phyloP scores from a whole-genome alignment of 2,113 vertebrate species.

The Chaetops frenatus region DNA sequence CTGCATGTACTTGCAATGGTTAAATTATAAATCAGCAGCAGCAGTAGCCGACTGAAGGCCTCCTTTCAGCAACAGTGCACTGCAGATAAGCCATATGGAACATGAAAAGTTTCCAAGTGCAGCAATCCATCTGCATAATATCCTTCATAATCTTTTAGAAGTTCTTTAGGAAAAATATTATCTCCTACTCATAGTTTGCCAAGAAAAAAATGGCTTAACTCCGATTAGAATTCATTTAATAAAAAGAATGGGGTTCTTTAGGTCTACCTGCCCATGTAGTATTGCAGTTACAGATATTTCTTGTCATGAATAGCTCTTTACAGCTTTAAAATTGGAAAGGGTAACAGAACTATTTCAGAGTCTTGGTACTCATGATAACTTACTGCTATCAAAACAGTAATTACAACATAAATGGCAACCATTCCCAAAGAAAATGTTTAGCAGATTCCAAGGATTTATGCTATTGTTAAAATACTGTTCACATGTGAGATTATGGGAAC shows the following conservation, averaged over 20 bases:
- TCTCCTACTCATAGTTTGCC: neutral
- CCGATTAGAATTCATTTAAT: neutral
- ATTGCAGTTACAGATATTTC: neutral
- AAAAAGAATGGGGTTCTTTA: neutral
- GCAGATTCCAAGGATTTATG: neutral
- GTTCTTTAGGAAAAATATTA: constrained; percentile 39
- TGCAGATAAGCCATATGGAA: constrained; percentile 62
- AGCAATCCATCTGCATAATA: constrained; percentile 51
- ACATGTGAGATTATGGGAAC: neutral
- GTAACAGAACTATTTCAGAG: neutral
- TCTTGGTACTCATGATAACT: neutral
- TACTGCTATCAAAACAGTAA: neutral
- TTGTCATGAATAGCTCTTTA: neutral
- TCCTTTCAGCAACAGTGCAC: constrained; percentile 38
- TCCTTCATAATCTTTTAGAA: constrained; percentile 35
- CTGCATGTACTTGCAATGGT: neutral
- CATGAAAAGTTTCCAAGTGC: constrained; percentile 47
- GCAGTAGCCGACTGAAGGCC: constrained; percentile 4
- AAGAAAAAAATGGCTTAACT: neutral
- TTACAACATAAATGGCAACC: neutral
- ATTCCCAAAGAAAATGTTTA: neutral
- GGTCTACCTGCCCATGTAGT: neutral
- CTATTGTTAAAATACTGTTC: neutral
- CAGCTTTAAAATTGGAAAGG: neutral
- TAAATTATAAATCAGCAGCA: constrained; percentile 17